Conservation (phyloP, 2,797 vertebrate genomes). For the Semaprochilodus insignis region DNA sequence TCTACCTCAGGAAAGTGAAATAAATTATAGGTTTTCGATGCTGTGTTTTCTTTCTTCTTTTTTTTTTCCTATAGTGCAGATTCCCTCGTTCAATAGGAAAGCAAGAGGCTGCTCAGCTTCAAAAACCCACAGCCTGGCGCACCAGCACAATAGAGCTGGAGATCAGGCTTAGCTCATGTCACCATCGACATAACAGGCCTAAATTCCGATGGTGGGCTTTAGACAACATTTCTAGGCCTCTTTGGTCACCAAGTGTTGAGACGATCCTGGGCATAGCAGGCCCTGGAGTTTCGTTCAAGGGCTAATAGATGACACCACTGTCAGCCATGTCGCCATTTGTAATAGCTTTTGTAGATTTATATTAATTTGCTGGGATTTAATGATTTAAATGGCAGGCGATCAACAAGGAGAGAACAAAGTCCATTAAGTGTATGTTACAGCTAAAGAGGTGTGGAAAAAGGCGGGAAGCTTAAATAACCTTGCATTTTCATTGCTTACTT, state of each 20-base stretch:
- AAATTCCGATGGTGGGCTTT: not conserved
- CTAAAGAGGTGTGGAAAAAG: slow-evolving; percentile 77
- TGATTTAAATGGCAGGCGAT: slow-evolving; percentile 79
- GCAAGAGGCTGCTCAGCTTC: not conserved
- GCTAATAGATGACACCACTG: not conserved
- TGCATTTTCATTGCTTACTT: slow-evolving; percentile 79
- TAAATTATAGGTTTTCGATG: slow-evolving; percentile 13
- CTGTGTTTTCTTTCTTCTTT: not conserved
- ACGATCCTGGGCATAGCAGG: not conserved
- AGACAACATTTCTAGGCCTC: not conserved
- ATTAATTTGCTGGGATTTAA: slow-evolving; percentile 83
- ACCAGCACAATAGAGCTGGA: not conserved
- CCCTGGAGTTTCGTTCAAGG: not conserved
- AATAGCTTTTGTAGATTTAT: slow-evolving; percentile 80
- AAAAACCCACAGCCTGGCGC: not conserved
- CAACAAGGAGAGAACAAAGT: slow-evolving; percentile 82
- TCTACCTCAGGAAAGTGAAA: slow-evolving; percentile 18
- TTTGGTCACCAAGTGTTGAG: slow-evolving; percentile 5
- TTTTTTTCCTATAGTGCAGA: not conserved
- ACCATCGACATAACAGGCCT: slow-evolving; percentile 9
- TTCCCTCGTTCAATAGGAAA: not conserved
- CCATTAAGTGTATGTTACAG: slow-evolving; percentile 77
- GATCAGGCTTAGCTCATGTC: not conserved
- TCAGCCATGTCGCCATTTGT: slow-evolving; percentile 62
- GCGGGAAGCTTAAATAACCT: slow-evolving; percentile 78